A percentile compares a stretch with the other conserved stretches of the same genome.
phyloP scores from a whole-genome alignment of 2,797 vertebrate species.

The Tragelaphus oryx region DNA sequence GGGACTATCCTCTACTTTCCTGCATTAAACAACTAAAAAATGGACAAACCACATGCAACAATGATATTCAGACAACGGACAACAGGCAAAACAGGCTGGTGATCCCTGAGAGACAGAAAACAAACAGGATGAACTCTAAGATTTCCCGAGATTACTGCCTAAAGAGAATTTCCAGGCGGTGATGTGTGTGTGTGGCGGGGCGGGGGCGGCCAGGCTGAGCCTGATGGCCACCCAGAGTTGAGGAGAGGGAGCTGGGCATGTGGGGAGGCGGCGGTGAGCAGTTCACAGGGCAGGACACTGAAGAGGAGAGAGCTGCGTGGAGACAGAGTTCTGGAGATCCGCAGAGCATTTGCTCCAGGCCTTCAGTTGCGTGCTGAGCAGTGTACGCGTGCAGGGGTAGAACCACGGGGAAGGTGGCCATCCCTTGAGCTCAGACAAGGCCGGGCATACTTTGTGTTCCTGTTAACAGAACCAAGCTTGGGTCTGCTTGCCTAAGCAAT shows the following conservation, averaged over 20 bases:
- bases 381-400: background rate
- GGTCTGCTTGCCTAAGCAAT: background rate
- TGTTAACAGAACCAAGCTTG: background rate
- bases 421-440: background rate
- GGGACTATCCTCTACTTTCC: background rate
- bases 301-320: background rate
- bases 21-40: background rate
- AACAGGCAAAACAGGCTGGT: background rate
- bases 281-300: background rate
- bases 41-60: background rate
- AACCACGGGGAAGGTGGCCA: background rate
- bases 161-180: background rate
- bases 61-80: background rate
- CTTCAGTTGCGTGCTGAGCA: too few relatives aligned
- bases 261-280: background rate
- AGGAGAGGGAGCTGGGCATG: background rate
- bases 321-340: background rate
- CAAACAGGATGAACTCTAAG: accelerated
- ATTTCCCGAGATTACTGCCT: background rate
- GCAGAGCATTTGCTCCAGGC: background rate
- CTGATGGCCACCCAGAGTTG: background rate
- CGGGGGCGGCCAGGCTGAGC: background rate
- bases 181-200: background rate
- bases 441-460: background rate
- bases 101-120: background rate